Base-by-base conservation (phyloP, 1,140 invertebrate genomes). In the Plutomurus gul region DNA sequence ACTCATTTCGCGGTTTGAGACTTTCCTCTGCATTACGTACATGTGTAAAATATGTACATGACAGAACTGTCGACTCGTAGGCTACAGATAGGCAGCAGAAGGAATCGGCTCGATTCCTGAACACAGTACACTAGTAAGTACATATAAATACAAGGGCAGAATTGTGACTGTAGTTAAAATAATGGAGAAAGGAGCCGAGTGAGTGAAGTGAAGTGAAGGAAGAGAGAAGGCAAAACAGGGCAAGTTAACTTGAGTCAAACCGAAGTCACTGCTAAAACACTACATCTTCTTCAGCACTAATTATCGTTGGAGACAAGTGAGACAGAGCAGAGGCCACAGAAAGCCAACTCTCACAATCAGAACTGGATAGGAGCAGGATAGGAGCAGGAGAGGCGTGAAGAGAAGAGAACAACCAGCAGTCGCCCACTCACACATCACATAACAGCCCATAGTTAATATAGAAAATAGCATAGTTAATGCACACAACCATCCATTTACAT, bases 211-310 rank as follows among this genome's bases (percentile, higher is more conserved):
- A n/a, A 36, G 8, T 0, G 10, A n/a, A 30, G 16, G 25, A 13
- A 25, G 25, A 10, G 13, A 56, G 20, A 13, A 5, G 13, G 16
- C 11, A 43, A n/a, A n/a, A 43, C 11, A 36, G 51, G 25, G 1
- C n/a, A n/a, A n/a, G n/a, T n/a, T n/a, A n/a, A n/a, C n/a, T n/a
- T n/a, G n/a, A n/a, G n/a, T n/a, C n/a, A n/a, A n/a, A n/a, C n/a
- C n/a, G n/a, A n/a, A 60, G 27, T 30, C 11, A 33, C 16, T 4
- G 51, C 13, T 3, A n/a, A 16, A 30, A n/a, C 56, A 65, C 56
- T 65, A 65, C 56, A 65, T 65, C 56, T 65, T 65, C 56, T 65
- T 65, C 56, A 65, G 25, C 56, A 33, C 56, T 65, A 65, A 65
- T 65, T 65, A 65, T 65, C 30, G 3, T 65, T 65, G 30, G 56